Conservation (phyloP, 2,888 invertebrate species). For the Mesodorylaimus sp. region DNA sequence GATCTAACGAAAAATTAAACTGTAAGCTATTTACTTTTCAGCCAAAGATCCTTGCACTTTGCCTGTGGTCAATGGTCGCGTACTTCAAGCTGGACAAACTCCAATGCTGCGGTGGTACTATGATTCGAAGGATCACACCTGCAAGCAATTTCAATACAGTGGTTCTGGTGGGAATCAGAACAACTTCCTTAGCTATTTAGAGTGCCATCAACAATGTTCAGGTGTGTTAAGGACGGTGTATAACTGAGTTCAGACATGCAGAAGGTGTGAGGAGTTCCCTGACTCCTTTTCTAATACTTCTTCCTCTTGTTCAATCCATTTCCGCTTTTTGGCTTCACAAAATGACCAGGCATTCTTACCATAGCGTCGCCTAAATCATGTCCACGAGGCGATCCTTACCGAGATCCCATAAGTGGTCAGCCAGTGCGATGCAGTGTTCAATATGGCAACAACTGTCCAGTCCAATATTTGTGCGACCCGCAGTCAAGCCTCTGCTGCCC, state of each 20-base stretch:
- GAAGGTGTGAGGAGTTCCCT: background rate
- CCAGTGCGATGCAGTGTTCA: background rate
- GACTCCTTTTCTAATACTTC: background rate
- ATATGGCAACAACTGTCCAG: background rate
- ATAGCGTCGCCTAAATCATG: background rate
- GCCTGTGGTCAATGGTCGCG: background rate
- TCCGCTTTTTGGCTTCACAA: too few species aligned
- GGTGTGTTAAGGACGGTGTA: too few species aligned
- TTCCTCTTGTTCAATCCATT: background rate
- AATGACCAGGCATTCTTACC: too few species aligned
- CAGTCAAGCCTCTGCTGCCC: background rate
- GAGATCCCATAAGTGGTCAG: background rate
- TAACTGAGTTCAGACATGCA: background rate
- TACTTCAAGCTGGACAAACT: background rate
- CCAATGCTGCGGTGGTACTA: slow-evolving; percentile 9
- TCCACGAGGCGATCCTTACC: background rate
- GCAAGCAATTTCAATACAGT: slow-evolving; percentile 9
- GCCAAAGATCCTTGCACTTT: slow-evolving; percentile 7
- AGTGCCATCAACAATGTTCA: slow-evolving; percentile 5
- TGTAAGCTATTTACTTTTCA: too few species aligned
- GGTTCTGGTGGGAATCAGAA: slow-evolving; percentile 12
- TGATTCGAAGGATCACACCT: background rate
- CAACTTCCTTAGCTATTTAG: slow-evolving; percentile 8
- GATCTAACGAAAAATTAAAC: too few species aligned
- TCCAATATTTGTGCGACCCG: background rate